Conservation (phyloP, 2,888 invertebrate species). For the Pardosa pseudoannulata region DNA sequence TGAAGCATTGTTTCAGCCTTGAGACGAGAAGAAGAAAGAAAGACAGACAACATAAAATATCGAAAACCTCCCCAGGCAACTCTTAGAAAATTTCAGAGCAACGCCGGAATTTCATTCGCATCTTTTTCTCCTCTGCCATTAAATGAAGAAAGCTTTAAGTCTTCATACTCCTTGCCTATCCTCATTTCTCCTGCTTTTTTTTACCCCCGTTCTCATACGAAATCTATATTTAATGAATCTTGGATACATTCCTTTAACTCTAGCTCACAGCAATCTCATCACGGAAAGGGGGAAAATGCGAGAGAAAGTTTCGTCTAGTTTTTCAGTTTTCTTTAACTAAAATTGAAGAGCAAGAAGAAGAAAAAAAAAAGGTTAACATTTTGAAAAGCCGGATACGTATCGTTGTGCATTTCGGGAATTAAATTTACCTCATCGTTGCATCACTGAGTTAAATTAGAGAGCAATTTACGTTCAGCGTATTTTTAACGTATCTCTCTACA, state of each 20-base stretch:
- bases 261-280: not conserved
- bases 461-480: too few species aligned
- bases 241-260: not conserved
- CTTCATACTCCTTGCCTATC: not conserved
- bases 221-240: conserved; percentile 27
- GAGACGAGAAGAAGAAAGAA: too few species aligned
- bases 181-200: too few species aligned
- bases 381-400: too few species aligned
- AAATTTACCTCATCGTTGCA: too few species aligned
- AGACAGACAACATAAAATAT: too few species aligned
- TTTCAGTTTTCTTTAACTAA: not conserved
- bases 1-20: too few species aligned
- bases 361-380: not conserved
- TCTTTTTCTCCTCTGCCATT: not conserved
- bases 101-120: not conserved
- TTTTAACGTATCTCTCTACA: too few species aligned
- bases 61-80: too few species aligned
- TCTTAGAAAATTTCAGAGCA: not conserved
- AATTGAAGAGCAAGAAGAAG: not conserved
- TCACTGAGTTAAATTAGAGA: too few species aligned
- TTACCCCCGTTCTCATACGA: not conserved
- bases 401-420: too few species aligned
- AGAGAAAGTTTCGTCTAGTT: not conserved
- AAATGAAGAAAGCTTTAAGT: not conserved
- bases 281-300: not conserved